Percentiles rank a stretch among this genome's conserved stretches.
These are phyloP conservation scores for Sarcophaga subvicina DNA, from an alignment of 2,888 invertebrate genomes.

Conservation along the genomic window DNA sequence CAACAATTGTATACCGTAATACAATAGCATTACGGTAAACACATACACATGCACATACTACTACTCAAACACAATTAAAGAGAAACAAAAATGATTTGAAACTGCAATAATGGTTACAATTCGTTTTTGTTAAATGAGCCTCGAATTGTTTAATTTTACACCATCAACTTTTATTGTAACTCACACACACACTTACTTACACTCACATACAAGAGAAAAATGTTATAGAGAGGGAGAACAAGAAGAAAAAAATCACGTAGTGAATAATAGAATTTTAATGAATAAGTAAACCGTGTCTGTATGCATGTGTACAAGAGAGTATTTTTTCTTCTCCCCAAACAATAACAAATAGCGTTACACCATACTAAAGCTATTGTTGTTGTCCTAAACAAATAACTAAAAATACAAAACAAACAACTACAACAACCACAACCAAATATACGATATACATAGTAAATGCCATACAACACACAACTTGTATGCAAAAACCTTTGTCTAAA, in stretches of 20 bases:
- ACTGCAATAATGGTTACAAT: conserved; percentile 3
- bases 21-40: conserved; percentile 13
- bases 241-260: conserved; percentile 47
- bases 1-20: not conserved
- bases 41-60: not conserved
- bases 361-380: not conserved
- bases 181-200: not conserved
- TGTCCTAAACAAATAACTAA: no score
- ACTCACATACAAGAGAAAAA: not conserved
- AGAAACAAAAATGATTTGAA: conserved; percentile 17
- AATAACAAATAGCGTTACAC: not conserved
- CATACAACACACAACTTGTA: conserved; percentile 1
- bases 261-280: conserved; percentile 66
- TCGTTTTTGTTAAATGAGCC: conserved; percentile 56
- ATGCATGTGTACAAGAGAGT: conserved; percentile 40
- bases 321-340: conserved; percentile 33
- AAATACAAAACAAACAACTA: not conserved
- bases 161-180: conserved; percentile 57
- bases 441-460: no score
- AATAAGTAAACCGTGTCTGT: conserved; percentile 54
- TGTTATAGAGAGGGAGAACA: not conserved
- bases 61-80: conserved; percentile 20
- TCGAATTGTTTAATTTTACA: conserved; percentile 60
- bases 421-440: not conserved
- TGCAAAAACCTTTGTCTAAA: conserved; percentile 51